Base-by-base conservation (phyloP, 2,113 vertebrate species). In the Atlantisia rogersi region DNA sequence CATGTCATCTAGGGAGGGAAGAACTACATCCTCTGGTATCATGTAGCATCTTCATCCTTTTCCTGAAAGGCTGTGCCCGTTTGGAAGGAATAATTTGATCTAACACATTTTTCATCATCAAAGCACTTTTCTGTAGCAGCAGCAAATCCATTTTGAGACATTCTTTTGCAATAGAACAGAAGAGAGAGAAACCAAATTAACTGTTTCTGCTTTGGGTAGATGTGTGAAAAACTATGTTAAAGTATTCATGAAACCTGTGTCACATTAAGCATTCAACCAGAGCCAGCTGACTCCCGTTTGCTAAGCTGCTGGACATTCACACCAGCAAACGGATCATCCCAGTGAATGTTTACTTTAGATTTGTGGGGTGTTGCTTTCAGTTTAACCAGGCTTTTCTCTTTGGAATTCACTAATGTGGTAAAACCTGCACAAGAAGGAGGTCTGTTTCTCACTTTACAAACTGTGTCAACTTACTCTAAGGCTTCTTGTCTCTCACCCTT, bases 401-500 rank as follows among this genome's bases (percentile, higher is more conserved):
- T 29, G 48, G 53, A 62, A 74, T 90, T 82, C 53, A 55, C 37
- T 69, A 48, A 15, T 39, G 22, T 80, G 85, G 87, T 24, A 28
- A 83, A 92, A 92, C 19, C 29, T 40, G 63, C 48, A 86, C 29
- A 82, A 73, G 82, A 90, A 85, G 13, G 32, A 90, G 68, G 67
- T 63, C 67, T 85, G 37, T 79, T 82, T 87, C 67, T 93, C 88
- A 82, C 85, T 92, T 87, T n/a, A 78, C 76, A 83, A 90, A 76
- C 64, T 68, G 65, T 80, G 69, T 87, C 87, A 86, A 46, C 58
- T 81, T 74, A n/a, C 70, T 94, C 76, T 37, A 53, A 91, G 70
- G 62, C 20, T 94, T 93, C 65, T 68, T 87, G 88, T 92, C 75
- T 97, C 85, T 93, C 90, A 93, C 67, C 50, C 82, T 93, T 94